Base-by-base conservation (phyloP, 2,113 vertebrate species). In the Aplodontia rufa region DNA sequence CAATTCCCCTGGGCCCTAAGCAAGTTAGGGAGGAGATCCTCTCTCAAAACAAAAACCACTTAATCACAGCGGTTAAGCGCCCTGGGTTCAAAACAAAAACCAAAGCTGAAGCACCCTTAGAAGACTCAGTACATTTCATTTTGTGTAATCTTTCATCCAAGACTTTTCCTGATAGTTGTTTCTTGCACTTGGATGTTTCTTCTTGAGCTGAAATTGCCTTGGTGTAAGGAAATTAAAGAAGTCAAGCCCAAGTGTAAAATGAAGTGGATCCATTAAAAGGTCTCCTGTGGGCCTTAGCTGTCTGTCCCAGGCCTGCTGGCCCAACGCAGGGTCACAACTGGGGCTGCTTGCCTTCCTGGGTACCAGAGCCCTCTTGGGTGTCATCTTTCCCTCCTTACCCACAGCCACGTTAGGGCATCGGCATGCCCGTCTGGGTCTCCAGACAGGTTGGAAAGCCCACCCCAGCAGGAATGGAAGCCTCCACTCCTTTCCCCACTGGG, bases 361-460 rank as follows among this genome's bases (percentile, higher is more conserved):
- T 19, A 16, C 85, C 66, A 47, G 35, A 42, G 3, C 10, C 19
- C 14, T 45, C 42, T n/a, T 28, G 13, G 47, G 66, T 68, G 35
- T 37, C 66, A 69, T 37, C 26, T 32, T 37, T 32, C 28, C 42
- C 76, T 42, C 35, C 55, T 28, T 53, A 28, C 40, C 40, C 86
- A 26, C 40, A 49, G 35, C 14, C 28, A 69, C 6, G 40, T 42
- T 51, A n/a, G n/a, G 58, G 5, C 37, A 4, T 8, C 28, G 68
- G 35, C 26, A 78, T 7, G 8, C 6, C 17, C 30, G 47, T 30
- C 22, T 42, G n/a, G 60, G 47, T 88, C 58, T n/a, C 58, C 98
- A 87, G 98, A 98, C 30, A 99, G 98, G 20, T 99, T 99, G 45
- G 99, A 99, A 7, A 99, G 98, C 97, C 98, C 98, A 5, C 98